Base-by-base conservation (phyloP, 2,113 vertebrate species). In the Takifugu flavidus region DNA sequence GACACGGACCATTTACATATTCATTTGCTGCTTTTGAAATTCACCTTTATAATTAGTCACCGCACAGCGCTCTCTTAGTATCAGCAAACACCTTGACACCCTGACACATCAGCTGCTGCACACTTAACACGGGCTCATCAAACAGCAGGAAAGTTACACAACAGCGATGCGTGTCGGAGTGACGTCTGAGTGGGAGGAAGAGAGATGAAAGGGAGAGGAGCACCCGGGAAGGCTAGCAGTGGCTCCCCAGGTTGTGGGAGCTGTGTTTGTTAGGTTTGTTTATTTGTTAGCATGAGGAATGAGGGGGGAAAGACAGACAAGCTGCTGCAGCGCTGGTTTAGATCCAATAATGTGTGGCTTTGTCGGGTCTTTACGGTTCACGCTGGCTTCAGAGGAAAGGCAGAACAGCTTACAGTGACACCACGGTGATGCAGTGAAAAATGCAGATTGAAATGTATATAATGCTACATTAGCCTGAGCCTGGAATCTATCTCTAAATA, bases 1-100 rank as follows among this genome's bases (percentile, higher is more conserved):
- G 75, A 86, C 84, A 82, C 78, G 61, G 65, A 50, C 73, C 62
- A 89, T 91, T 90, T 90, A 86, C 90, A 92, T 92, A 92, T 89
- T 90, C 79, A 74, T 89, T 87, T 79, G 83, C 79, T 86, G 82
- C 85, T 83, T 89, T 85, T 84, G 81, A 89, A 90, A 89, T 87
- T 79, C 87, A 83, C 83, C 78, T 83, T 85, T 78, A 90, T 90
- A 90, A 91, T 91, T 91, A 90, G 82, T 47, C n/a, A 74, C 67
- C n/a, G 67, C 25, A 60, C 74, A 86, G 78, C 85, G 75, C 79
- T 82, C 79, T 70, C 78, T 82, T 84, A 77, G 83, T 89, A 87
- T 84, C 69, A 67, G 69, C 78, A 82, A 84, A 88, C 78, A 84
- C 79, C 59, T 79, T 74, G 80, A 85, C 80, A 79, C 59, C 7